These are phyloP conservation scores for Macrophya alboannulata DNA, from an alignment of 2,888 invertebrate genomes.

Conservation along the genomic window DNA sequence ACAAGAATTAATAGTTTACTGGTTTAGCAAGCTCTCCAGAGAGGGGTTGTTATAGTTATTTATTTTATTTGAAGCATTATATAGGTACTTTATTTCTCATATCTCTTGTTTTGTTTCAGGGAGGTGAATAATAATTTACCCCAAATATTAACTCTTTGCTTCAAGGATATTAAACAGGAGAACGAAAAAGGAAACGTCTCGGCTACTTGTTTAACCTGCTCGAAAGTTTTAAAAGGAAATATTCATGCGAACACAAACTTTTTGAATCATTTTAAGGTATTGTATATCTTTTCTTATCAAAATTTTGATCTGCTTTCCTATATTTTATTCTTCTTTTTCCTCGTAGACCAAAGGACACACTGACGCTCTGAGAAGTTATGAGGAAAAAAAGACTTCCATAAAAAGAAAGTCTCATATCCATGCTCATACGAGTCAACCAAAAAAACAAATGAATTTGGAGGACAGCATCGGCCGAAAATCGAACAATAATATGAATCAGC, in stretches of 20 bases:
- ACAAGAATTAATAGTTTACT: too few relatives aligned
- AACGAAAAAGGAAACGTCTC: neutral
- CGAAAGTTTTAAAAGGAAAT: constrained; percentile 4
- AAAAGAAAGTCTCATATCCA: neutral
- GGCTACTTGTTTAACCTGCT: neutral
- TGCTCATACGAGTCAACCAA: neutral
- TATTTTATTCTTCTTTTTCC: constrained; percentile 3
- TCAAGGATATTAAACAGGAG: constrained; percentile 2
- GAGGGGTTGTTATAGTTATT: neutral
- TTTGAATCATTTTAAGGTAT: constrained; percentile 16
- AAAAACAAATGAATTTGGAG: neutral
- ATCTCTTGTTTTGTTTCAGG: neutral
- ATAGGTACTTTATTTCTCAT: neutral
- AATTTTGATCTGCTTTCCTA: neutral
- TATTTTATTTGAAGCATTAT: neutral
- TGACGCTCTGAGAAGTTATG: neutral
- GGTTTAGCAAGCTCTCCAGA: too few relatives aligned
- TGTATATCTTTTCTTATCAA: neutral
- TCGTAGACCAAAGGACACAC: neutral
- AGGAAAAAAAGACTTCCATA: neutral
- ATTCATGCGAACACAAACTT: constrained; percentile 13
- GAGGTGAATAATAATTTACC: constrained; percentile 15
- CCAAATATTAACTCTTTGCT: constrained; percentile 10
- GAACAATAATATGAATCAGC: too few relatives aligned
- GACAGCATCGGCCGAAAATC: neutral